Percentiles rank a stretch among this genome's conserved stretches.
These are phyloP conservation scores for Pristionchus japonicus DNA, from an alignment of 2,888 invertebrate species.

Conservation along the genomic window DNA sequence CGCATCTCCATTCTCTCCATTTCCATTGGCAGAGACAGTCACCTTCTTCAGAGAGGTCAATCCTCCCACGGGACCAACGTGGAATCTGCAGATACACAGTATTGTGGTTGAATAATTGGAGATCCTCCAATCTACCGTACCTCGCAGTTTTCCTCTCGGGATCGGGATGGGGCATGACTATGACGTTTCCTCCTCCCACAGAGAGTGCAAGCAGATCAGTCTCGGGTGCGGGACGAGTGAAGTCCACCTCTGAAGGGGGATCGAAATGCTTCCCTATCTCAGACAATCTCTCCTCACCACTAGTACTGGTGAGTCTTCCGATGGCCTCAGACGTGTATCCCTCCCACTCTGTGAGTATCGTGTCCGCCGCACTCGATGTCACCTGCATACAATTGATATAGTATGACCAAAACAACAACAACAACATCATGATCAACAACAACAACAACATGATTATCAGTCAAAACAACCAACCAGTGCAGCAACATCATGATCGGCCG, in stretches of 20 bases:
- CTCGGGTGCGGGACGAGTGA: conserved; percentile 62
- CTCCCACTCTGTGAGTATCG: conserved; percentile 42
- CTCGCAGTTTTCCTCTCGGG: conserved; percentile 53
- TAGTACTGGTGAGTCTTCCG: conserved; percentile 51
- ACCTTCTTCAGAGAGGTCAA: conserved; percentile 15
- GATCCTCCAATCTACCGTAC: not conserved
- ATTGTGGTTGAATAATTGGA: not conserved
- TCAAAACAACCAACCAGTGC: not conserved
- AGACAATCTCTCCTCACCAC: conserved; percentile 47
- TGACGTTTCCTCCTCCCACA: conserved; percentile 70
- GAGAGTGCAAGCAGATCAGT: conserved; percentile 69
- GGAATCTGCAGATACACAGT: conserved; percentile 14
- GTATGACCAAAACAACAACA: too few relatives aligned
- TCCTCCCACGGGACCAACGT: conserved; percentile 45
- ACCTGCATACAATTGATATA: too few relatives aligned
- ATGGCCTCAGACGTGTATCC: conserved; percentile 46
- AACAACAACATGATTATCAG: too few relatives aligned
- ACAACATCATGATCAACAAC: too few relatives aligned
- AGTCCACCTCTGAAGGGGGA: conserved; percentile 63
- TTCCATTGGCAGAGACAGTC: not conserved
- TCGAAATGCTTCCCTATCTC: too few relatives aligned
- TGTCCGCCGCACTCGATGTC: conserved; percentile 9
- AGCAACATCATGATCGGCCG: conserved; percentile 41
- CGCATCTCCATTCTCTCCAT: conserved; percentile 30
- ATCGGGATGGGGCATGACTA: conserved; percentile 74